These are phyloP conservation scores for Selenia dentaria DNA, from an alignment of 2,888 invertebrate genomes.

Conservation along the genomic window DNA sequence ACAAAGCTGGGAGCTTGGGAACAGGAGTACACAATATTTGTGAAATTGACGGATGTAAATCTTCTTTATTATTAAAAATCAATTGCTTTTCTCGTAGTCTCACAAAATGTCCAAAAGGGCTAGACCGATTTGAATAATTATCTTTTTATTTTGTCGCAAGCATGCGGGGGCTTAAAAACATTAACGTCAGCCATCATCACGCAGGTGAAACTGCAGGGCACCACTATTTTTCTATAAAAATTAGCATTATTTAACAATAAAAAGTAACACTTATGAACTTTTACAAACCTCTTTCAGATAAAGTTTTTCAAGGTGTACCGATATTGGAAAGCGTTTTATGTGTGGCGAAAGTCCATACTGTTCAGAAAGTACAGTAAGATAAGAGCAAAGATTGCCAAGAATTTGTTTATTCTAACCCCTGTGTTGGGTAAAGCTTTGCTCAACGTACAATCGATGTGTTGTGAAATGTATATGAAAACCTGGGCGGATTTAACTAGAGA, in stretches of 20 bases:
- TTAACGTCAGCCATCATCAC: too few species aligned
- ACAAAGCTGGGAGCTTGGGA: constrained; percentile 92
- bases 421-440: constrained; percentile 89
- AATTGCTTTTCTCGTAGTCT: too few species aligned
- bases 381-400: constrained; percentile 85
- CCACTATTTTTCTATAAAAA: too few species aligned
- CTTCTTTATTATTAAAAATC: too few species aligned
- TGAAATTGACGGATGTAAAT: constrained; percentile 88
- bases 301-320: constrained; percentile 88
- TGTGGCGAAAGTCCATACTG: constrained; percentile 90
- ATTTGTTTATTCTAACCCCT: constrained; percentile 90
- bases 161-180: too few species aligned
- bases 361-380: constrained; percentile 87
- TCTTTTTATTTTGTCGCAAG: too few species aligned
- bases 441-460: constrained; percentile 88
- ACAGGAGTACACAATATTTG: constrained; percentile 91
- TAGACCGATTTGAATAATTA: too few species aligned
- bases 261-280: too few species aligned
- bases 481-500: constrained; percentile 85
- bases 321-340: constrained; percentile 92
- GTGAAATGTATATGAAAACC: constrained; percentile 84
- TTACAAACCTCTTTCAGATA: constrained; percentile 80
- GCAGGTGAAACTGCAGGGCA: too few species aligned
- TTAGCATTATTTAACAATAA: too few species aligned
- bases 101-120: too few species aligned